Evolutionary conservation across 2,888 invertebrate genomes (phyloP).

Genomic region (Macropis europaea): DNA sequence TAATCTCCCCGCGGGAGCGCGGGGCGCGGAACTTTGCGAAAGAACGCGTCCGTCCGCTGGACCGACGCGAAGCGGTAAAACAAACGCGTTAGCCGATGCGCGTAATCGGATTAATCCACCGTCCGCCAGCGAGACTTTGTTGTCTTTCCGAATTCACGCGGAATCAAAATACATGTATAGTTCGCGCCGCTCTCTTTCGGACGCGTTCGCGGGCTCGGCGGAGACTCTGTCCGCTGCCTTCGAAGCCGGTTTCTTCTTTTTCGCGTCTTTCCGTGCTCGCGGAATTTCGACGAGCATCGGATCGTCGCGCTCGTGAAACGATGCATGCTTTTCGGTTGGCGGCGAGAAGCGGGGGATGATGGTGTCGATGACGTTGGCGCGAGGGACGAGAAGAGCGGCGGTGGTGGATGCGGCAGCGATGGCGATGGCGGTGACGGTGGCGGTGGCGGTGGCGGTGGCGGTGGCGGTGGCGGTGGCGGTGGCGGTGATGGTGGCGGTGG

Average conservation of each 20-base stretch:
- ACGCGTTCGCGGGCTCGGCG: no score
- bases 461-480: not conserved
- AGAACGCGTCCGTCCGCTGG: not conserved
- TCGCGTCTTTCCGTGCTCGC: no score
- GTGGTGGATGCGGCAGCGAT: not conserved
- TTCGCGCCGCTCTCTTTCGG: no score
- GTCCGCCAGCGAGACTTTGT: not conserved
- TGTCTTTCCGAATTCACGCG: not conserved
- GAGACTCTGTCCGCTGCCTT: no score
- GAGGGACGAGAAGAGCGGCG: no score
- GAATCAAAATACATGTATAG: not conserved
- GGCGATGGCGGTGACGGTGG: not conserved
- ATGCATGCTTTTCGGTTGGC: not conserved
- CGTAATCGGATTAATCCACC: constrained; percentile 9
- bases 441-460: not conserved
- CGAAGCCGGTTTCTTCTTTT: not conserved
- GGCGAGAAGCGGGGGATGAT: no score
- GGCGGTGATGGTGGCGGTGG: not conserved
- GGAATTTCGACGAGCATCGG: no score
- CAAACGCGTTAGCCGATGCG: not conserved
- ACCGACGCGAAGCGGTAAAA: not conserved
- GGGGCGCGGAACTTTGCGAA: not conserved
- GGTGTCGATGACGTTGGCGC: no score
- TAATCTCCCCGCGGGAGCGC: not conserved
- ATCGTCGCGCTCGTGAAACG: no score